Base-by-base conservation (phyloP, 2,888 invertebrate species). In the Leptopilina syphax region DNA sequence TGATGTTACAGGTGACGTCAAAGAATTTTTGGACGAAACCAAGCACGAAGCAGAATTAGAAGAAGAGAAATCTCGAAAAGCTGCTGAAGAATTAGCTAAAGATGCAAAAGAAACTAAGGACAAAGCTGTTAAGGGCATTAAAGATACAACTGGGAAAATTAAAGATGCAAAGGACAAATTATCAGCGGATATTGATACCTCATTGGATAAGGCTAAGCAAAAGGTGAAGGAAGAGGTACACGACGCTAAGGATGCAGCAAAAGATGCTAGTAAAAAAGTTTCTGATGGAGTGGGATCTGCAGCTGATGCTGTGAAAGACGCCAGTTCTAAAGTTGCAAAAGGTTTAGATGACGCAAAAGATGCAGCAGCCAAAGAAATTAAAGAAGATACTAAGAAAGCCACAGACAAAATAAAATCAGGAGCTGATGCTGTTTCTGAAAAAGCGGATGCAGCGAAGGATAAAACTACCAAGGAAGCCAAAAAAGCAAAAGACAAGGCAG, bases 11-110 rank as follows among this genome's bases (percentile, higher is more conserved):
- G 78, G 81, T 0, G 83, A 84, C 7, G 83, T 79, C 91, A 93
- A 93, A 93, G 83, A 82, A 13, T 80, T 84, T 47, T n/a, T 67
- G 0, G 80, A 80, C 3, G 78, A 83, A 41, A 80, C 78, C 2
- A 81, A 76, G 47, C 54, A 81, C 10, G 63, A 82, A 10, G 66
- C 54, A 0, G 63, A 78, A 1, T 63, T 70, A 1, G 77, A 66
- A 76, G 88, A 86, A 41, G 88, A 89, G 80, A 85, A 87, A 10
- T 88, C 87, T 50, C 88, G 87, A 77, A 86, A 87, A 79, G 86
- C 86, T 12, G 84, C 87, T 8, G 79, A 70, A 0, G 80, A 83
- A 66, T 10, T 76, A 1, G 41, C n/a, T 27, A n/a, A 80, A 67
- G 47, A 44, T 24, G 27, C 68, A 2, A 79, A 84, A n/a, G 68